Percentiles rank a stretch among this genome's conserved stretches.
Evolutionary conservation across 2,113 vertebrate genomes (phyloP).

Genomic region (Onychostoma macrolepis): DNA sequence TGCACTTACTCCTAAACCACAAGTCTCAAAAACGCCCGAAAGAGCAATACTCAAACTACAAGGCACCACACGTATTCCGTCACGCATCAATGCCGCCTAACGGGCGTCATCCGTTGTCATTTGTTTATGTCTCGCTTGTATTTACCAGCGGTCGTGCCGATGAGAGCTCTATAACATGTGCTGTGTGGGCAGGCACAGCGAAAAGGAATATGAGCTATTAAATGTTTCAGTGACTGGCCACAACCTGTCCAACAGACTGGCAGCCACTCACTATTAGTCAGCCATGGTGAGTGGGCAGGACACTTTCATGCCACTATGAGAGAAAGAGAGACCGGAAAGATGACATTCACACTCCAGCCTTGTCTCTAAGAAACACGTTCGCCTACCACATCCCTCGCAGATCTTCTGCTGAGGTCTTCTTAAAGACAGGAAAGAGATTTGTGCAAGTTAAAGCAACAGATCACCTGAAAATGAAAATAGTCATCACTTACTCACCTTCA

Average conservation of each 20-base stretch:
- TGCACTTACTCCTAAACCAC: conserved; percentile 9
- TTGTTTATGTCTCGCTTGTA: conserved; percentile 41
- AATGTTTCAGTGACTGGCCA: conserved; percentile 48
- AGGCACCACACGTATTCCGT: not conserved
- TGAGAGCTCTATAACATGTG: conserved; percentile 47
- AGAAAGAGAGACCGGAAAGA: conserved; percentile 36
- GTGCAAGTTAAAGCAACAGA: not conserved
- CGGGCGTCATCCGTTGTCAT: conserved; percentile 30
- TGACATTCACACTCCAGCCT: conserved; percentile 40
- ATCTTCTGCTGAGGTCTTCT: conserved; percentile 23
- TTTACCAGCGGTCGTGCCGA: conserved; percentile 38
- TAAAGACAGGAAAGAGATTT: not conserved
- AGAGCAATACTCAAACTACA: conserved; percentile 2
- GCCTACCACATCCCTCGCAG: conserved; percentile 36
- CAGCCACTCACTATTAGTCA: conserved; percentile 52
- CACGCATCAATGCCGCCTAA: conserved; percentile 35
- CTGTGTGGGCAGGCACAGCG: conserved; percentile 41
- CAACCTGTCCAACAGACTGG: conserved; percentile 49
- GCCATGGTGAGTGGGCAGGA: conserved; percentile 39
- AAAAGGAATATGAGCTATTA: conserved; percentile 54
- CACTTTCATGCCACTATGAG: conserved; percentile 40
- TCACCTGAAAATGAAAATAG: not conserved
- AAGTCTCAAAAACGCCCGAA: not conserved
- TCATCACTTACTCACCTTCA: not conserved
- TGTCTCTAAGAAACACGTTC: conserved; percentile 39